These are phyloP conservation scores for Laspeyria flexula DNA, from an alignment of 2,888 invertebrate genomes.

Conservation along the genomic window DNA sequence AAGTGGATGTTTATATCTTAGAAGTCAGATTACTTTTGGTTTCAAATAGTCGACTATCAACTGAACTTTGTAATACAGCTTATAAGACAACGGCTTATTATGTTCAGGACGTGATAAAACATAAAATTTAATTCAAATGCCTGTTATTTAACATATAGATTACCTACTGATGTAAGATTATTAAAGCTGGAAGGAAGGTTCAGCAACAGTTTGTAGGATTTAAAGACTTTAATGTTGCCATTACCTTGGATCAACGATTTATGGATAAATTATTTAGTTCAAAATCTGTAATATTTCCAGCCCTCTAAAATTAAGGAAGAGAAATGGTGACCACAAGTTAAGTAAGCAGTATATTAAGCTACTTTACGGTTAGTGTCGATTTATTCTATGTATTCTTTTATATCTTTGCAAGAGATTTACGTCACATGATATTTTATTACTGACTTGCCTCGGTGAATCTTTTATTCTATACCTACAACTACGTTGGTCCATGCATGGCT, in stretches of 20 bases:
- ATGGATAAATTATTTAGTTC: conserved; percentile 4
- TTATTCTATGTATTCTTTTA: neutral
- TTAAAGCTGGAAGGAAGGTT: conserved; percentile 18
- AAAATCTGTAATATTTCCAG: neutral
- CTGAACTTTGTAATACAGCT: neutral
- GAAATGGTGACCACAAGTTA: neutral
- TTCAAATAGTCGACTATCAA: too few relatives aligned
- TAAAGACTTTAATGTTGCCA: conserved; percentile 13
- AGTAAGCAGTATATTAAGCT: neutral
- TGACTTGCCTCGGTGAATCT: neutral
- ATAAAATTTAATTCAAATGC: conserved; percentile 26
- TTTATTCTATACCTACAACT: too few relatives aligned
- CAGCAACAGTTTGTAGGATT: conserved; percentile 22
- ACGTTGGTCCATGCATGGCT: too few relatives aligned
- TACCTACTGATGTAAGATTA: conserved; percentile 27
- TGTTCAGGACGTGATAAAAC: conserved; percentile 13
- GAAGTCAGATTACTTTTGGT: too few relatives aligned
- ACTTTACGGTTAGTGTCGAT: neutral
- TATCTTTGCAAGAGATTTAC: neutral
- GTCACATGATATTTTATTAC: neutral
- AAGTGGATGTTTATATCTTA: neutral
- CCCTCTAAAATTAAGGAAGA: neutral
- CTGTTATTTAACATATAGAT: conserved; percentile 34
- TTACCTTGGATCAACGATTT: conserved; percentile 8
- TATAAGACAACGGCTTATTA: conserved; percentile 15